A percentile compares a stretch with the other conserved stretches of the same genome.
These are phyloP conservation scores for Rousettus madagascariensis DNA, from an alignment of 2,797 vertebrate genomes.

Conservation along the genomic window DNA sequence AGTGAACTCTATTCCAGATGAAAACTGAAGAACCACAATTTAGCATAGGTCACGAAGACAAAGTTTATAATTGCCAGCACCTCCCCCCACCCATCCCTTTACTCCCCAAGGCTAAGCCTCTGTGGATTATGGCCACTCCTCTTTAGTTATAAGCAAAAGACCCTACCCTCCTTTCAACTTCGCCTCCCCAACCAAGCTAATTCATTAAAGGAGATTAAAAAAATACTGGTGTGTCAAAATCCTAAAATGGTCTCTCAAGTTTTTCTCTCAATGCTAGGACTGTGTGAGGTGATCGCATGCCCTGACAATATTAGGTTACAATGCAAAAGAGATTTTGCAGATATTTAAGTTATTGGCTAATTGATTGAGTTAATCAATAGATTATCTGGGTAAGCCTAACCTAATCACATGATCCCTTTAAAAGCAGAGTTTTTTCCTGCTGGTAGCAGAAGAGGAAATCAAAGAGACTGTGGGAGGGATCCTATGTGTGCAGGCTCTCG, in stretches of 20 bases:
- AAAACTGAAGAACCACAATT: constrained; percentile 61
- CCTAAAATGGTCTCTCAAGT: constrained; percentile 42
- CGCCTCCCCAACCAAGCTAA: not conserved
- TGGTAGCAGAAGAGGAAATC: not conserved
- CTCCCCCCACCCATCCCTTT: no score
- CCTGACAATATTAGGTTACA: not conserved
- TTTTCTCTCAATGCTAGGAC: constrained; percentile 29
- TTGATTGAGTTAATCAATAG: constrained; percentile 12
- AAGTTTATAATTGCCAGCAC: constrained; percentile 28
- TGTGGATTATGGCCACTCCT: not conserved
- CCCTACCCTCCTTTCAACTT: not conserved
- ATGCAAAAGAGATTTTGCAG: constrained; percentile 21
- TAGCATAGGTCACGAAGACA: constrained; percentile 56
- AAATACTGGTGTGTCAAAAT: constrained; percentile 34
- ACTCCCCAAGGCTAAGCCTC: not conserved
- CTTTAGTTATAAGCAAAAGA: constrained; percentile 33
- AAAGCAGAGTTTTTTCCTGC: not conserved
- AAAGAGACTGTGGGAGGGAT: not conserved
- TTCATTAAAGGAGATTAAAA: constrained; percentile 52
- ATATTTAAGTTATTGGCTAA: not conserved
- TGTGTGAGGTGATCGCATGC: not conserved
- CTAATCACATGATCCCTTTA: not conserved
- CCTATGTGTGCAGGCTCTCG: not conserved
- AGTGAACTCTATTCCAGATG: constrained; percentile 48
- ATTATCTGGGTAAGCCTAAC: not conserved